phyloP scores from a whole-genome alignment of 2,888 invertebrate genomes.

The Hyposoter didymator region DNA sequence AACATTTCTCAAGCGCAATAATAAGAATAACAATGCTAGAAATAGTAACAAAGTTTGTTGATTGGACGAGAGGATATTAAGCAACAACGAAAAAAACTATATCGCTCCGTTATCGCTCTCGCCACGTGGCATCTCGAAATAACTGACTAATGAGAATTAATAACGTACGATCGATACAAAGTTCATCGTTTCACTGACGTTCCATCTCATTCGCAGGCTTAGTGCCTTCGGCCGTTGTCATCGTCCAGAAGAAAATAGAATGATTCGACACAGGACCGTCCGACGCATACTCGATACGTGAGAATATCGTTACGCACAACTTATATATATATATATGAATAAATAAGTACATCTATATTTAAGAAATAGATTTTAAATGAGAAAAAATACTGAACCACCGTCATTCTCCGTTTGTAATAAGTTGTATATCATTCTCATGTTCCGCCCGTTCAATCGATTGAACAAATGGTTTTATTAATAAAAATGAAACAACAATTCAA shows the following conservation, averaged over 20 bases:
- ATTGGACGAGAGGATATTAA: background rate
- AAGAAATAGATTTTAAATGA: slow-evolving; percentile 36
- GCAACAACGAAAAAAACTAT: background rate
- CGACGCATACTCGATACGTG: slow-evolving; percentile 45
- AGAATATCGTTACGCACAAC: slow-evolving; percentile 52
- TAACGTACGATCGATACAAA: slow-evolving; percentile 5
- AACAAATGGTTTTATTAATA: slow-evolving; percentile 57
- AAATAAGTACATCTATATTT: slow-evolving; percentile 29
- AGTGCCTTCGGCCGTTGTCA: slow-evolving; percentile 93
- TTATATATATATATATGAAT: slow-evolving; percentile 29
- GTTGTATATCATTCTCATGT: slow-evolving; percentile 47
- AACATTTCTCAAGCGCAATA: background rate
- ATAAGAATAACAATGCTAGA: background rate
- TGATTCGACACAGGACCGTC: slow-evolving; percentile 63
- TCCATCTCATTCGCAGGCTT: slow-evolving; percentile 86
- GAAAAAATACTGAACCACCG: slow-evolving; percentile 41
- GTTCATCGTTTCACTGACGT: slow-evolving; percentile 34
- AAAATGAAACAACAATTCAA: slow-evolving; percentile 33
- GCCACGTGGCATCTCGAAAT: slow-evolving; percentile 35
- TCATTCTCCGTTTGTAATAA: slow-evolving; percentile 51
- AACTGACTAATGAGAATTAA: background rate
- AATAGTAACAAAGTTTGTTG: background rate
- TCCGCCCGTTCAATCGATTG: slow-evolving; percentile 41
- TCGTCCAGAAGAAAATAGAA: slow-evolving; percentile 87
- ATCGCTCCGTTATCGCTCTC: slow-evolving; percentile 27